Base-by-base conservation (phyloP, 1,140 invertebrate species). In the Eumaeus atala region DNA sequence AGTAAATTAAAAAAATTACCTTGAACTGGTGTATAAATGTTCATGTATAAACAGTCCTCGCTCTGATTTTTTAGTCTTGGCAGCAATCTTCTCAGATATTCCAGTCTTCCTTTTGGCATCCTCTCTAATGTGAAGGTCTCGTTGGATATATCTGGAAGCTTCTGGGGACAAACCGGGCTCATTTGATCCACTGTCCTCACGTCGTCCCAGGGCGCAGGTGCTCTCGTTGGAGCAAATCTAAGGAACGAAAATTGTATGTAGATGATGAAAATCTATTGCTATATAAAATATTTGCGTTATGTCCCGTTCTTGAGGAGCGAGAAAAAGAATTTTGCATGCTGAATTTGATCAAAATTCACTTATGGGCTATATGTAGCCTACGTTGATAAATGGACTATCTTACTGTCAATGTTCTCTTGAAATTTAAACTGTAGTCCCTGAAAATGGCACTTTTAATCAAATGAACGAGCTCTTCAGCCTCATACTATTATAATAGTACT, bases 31-130 rank as follows among this genome's bases (percentile, higher is more conserved):
- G 95, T 93, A 82, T 97, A 98, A 66, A 99, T 95, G 79, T 99
- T 99, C 70, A 99, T 90, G 79, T 97, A 98, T 18, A 99, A 90
- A 74, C 97, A 99, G 87, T 99, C 97, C 89, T 99, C 97, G 67
- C 94, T 96, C 83, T 98, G 96, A 73, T 98, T 95, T 69, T 91
- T 92, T 52, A 98, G 87, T 80, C 94, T 92, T 6, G 95, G 95
- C 61, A 95, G 82, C 51, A 98, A 87, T 66, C 95, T 90, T 64
- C 93, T 92, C 18, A 98, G 88, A 72, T 96, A 95, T 67, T 97
- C 93, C 44, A 97, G 87, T 10, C 96, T 89, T n/a, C 95, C 96
- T 71, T 93, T 93, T 3, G 97, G 96, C 93, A 98, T 97, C 53
- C 91, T 92, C 64, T 93, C 91, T 53, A 96, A 80, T 0, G 93